phyloP scores from a whole-genome alignment of 2,888 invertebrate genomes.

The Xestoiulus laeticollis region DNA sequence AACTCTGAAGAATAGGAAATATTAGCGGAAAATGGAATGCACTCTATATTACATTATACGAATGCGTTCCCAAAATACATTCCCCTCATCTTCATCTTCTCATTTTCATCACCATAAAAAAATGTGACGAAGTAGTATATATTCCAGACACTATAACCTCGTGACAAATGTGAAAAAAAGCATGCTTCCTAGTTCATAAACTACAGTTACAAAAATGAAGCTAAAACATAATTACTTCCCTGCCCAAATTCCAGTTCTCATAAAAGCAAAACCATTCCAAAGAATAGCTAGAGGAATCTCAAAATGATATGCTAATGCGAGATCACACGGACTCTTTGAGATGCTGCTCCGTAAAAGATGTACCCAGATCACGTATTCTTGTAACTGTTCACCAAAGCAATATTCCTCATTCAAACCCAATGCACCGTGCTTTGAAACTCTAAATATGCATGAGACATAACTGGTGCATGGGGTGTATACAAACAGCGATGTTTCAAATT shows the following conservation, averaged over 20 bases:
- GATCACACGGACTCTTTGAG: neutral
- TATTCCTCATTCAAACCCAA: neutral
- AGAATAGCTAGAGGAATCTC: neutral
- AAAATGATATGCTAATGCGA: conserved; percentile 34
- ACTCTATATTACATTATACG: neutral
- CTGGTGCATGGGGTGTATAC: neutral
- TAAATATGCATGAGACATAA: neutral
- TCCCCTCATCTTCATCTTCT: neutral
- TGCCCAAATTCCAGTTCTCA: neutral
- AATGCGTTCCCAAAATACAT: conserved; percentile 8
- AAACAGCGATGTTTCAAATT: neutral
- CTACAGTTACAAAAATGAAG: neutral
- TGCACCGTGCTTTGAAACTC: neutral
- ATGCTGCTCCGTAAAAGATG: neutral
- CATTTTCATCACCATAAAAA: neutral
- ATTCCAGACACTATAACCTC: neutral
- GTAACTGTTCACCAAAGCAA: neutral
- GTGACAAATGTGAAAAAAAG: neutral
- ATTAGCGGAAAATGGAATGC: conserved; percentile 27
- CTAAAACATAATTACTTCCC: neutral
- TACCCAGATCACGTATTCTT: neutral
- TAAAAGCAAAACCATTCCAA: neutral
- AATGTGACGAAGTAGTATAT: neutral
- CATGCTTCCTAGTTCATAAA: neutral
- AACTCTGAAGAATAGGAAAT: neutral